These are phyloP conservation scores for Thunnus thynnus DNA, from an alignment of 2,113 vertebrate genomes.

Conservation along the genomic window DNA sequence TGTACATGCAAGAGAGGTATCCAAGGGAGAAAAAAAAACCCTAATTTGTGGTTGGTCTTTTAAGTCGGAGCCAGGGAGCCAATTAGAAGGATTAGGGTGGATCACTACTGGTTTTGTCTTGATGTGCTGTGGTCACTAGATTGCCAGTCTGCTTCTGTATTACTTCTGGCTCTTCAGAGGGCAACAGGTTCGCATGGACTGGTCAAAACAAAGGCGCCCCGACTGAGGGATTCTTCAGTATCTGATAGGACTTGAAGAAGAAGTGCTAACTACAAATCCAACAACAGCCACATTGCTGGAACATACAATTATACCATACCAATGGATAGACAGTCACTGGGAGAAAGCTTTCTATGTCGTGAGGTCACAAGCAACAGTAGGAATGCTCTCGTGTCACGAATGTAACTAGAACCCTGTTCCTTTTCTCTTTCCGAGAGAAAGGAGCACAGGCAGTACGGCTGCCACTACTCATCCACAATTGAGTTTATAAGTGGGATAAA, in stretches of 20 bases:
- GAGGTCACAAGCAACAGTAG: constrained; percentile 45
- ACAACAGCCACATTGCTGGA: constrained; percentile 60
- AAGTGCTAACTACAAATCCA: constrained; percentile 75
- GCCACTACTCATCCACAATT: constrained; percentile 15
- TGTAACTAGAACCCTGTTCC: not conserved
- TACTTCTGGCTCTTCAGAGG: constrained; percentile 46
- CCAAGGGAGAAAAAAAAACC: constrained; percentile 38
- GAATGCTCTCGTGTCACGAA: constrained; percentile 53
- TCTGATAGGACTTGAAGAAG: constrained; percentile 52
- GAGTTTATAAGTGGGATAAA: constrained; percentile 6
- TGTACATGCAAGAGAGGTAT: constrained; percentile 58
- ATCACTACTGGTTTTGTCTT: constrained; percentile 73
- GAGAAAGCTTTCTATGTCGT: constrained; percentile 43
- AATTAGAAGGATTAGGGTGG: constrained; percentile 72
- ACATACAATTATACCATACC: constrained; percentile 73
- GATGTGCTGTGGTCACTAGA: constrained; percentile 68
- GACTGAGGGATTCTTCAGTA: constrained; percentile 19
- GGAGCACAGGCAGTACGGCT: not conserved
- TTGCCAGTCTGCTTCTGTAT: constrained; percentile 65
- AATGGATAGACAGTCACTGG: constrained; percentile 41
- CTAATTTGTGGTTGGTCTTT: constrained; percentile 67
- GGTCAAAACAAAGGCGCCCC: constrained; percentile 64
- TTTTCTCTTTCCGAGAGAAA: constrained; percentile 12
- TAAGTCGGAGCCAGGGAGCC: constrained; percentile 63
- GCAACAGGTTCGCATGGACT: constrained; percentile 66